phyloP scores from a whole-genome alignment of 2,888 invertebrate genomes.

The Drosophila aldrichi region DNA sequence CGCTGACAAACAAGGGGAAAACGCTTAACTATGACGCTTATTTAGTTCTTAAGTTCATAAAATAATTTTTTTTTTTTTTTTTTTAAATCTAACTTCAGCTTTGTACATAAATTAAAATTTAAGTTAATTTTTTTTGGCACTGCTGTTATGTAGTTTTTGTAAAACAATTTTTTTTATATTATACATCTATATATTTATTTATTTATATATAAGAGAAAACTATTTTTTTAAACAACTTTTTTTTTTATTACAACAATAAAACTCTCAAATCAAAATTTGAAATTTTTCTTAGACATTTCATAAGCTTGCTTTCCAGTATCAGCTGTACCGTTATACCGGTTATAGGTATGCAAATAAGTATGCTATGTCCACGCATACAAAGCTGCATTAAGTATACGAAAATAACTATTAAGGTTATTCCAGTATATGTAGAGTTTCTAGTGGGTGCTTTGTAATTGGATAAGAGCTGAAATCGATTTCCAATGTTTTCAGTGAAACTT shows the following conservation, averaged over 20 bases:
- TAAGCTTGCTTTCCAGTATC: not conserved
- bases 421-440: not conserved
- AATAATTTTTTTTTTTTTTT: conserved; percentile 12
- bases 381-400: conserved; percentile 8
- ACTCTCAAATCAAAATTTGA: conserved; percentile 32
- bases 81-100: conserved; percentile 20
- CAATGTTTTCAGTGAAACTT: not conserved
- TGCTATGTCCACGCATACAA: not conserved
- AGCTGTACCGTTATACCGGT: not conserved
- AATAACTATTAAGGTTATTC: not conserved
- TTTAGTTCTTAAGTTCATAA: conserved; percentile 74
- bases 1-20: conserved; percentile 84
- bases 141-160: conserved; percentile 80
- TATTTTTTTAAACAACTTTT: conserved; percentile 17
- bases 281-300: not conserved
- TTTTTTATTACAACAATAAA: conserved; percentile 53
- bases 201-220: conserved; percentile 25
- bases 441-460: not conserved
- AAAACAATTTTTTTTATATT: conserved; percentile 59
- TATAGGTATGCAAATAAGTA: conserved; percentile 9
- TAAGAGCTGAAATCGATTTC: not conserved
- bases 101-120: conserved; percentile 41
- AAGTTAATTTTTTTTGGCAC: conserved; percentile 59
- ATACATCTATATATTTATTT: conserved; percentile 24
- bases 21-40: conserved; percentile 83